Conservation (phyloP, 2,113 vertebrate species). For the Paedocypris sp. region DNA sequence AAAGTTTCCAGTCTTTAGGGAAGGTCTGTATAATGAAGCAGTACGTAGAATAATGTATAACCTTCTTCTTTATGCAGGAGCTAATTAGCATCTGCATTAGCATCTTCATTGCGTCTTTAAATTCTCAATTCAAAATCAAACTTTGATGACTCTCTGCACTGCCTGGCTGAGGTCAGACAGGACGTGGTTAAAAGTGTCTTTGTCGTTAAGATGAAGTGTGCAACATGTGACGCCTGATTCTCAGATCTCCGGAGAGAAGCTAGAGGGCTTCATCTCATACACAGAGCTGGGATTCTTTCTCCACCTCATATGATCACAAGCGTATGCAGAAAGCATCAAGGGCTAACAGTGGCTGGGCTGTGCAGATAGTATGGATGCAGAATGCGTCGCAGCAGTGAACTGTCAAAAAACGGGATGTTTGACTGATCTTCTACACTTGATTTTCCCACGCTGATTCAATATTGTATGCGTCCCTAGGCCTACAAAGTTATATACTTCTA, state of each 20-base stretch:
- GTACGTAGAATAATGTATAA: not conserved
- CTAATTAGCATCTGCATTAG: not conserved
- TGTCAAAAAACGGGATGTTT: not conserved
- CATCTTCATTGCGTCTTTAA: not conserved
- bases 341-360: not conserved
- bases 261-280: conserved; percentile 17
- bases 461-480: too few species aligned
- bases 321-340: conserved; percentile 11
- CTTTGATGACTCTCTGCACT: not conserved
- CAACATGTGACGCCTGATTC: not conserved
- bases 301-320: conserved; percentile 4
- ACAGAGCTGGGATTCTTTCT: conserved; percentile 14
- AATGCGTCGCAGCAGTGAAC: not conserved
- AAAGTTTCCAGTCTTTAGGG: not conserved
- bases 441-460: too few species aligned
- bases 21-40: not conserved
- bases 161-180: not conserved
- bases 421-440: not conserved
- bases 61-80: not conserved
- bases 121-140: not conserved
- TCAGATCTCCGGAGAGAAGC: conserved; percentile 9
- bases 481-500: too few species aligned
- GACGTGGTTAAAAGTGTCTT: not conserved
- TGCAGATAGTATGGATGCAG: conserved; percentile 11
- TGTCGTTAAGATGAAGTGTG: conserved; percentile 12